phyloP scores from a whole-genome alignment of 2,797 vertebrate species.

The Cyclopterus lumpus region DNA sequence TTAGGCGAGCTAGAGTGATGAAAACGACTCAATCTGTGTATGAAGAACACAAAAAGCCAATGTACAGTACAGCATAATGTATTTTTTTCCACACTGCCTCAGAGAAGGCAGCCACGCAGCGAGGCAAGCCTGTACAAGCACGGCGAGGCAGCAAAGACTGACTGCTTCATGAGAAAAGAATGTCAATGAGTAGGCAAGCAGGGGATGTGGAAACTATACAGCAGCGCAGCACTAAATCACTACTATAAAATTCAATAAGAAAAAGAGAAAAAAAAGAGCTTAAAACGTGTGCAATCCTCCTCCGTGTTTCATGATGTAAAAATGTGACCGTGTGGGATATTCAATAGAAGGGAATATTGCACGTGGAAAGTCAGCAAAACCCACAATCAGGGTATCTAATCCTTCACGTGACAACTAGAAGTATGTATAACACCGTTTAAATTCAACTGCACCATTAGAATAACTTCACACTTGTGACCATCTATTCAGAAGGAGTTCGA shows the following conservation, averaged over 20 bases:
- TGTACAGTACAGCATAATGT: conserved; percentile 6
- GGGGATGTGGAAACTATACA: conserved; percentile 31
- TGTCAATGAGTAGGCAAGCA: conserved; percentile 63
- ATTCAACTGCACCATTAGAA: not conserved
- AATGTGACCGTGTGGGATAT: not conserved
- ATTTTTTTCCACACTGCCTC: conserved; percentile 11
- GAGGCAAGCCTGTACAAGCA: conserved; percentile 63
- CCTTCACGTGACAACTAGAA: not conserved
- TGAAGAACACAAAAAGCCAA: not conserved
- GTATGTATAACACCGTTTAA: not conserved
- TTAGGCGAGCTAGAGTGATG: not conserved
- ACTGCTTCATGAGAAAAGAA: conserved; percentile 74
- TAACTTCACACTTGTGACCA: not conserved
- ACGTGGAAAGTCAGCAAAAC: not conserved
- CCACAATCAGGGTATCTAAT: not conserved
- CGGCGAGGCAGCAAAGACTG: conserved; percentile 18
- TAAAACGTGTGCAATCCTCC: not conserved
- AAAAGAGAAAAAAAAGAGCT: not conserved
- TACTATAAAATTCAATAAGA: not conserved
- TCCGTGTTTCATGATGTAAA: not conserved
- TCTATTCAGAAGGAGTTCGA: not conserved
- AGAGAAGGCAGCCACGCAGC: conserved; percentile 25
- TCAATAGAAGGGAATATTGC: not conserved
- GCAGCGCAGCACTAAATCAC: conserved; percentile 7
- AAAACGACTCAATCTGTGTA: not conserved